Conservation (phyloP, 2,888 invertebrate genomes). For the Agelastica alni region DNA sequence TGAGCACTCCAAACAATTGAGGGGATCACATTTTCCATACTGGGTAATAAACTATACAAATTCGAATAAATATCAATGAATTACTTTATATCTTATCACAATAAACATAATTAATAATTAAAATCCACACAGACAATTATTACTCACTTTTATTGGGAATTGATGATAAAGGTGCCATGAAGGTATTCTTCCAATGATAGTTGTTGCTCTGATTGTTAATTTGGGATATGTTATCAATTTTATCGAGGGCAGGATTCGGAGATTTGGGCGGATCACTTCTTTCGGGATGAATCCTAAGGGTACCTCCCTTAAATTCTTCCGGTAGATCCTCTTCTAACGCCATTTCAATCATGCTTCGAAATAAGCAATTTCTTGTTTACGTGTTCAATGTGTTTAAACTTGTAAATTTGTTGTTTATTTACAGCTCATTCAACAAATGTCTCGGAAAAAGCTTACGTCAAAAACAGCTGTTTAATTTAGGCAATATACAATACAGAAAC, state of each 20-base stretch:
- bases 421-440: slow-evolving; percentile 21
- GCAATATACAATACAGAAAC: slow-evolving; percentile 28
- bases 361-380: slow-evolving; percentile 7
- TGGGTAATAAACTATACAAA: slow-evolving; percentile 18
- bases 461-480: slow-evolving; percentile 31
- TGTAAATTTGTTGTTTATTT: slow-evolving; percentile 23
- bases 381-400: background rate
- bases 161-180: slow-evolving; percentile 52
- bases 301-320: slow-evolving; percentile 63
- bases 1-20: slow-evolving; percentile 20
- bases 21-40: slow-evolving; percentile 26
- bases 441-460: slow-evolving; percentile 17
- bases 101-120: slow-evolving; percentile 15
- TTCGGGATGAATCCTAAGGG: slow-evolving; percentile 48
- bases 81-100: slow-evolving; percentile 14
- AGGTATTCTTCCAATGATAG: slow-evolving; percentile 45
- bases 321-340: slow-evolving; percentile 60
- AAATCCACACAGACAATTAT: slow-evolving; percentile 9
- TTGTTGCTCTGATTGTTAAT: slow-evolving; percentile 38
- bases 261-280: slow-evolving; percentile 30
- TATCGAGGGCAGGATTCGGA: slow-evolving; percentile 32
- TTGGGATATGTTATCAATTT: slow-evolving; percentile 37
- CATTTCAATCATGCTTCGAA: slow-evolving; percentile 42
- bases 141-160: slow-evolving; percentile 52
- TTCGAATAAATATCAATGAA: slow-evolving; percentile 21